Conservation (phyloP, 2,888 invertebrate species). For the Hypercompe scribonia region DNA sequence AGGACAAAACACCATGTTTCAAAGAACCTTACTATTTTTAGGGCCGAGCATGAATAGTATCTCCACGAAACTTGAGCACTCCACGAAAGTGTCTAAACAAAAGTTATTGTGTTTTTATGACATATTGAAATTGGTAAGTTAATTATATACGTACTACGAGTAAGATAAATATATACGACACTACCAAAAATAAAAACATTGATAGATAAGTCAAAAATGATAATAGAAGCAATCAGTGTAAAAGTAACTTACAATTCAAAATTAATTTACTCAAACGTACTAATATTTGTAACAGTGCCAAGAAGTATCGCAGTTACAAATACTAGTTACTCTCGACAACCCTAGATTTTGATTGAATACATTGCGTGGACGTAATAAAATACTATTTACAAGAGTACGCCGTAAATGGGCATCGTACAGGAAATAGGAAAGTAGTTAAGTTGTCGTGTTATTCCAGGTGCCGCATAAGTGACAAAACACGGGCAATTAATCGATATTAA, state of each 20-base stretch:
- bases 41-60: too few relatives aligned
- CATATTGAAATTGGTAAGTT: not conserved
- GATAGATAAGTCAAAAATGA: too few relatives aligned
- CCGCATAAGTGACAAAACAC: slow-evolving; percentile 6
- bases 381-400: slow-evolving; percentile 39
- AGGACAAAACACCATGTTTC: too few relatives aligned
- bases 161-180: too few relatives aligned
- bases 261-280: not conserved
- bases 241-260: not conserved
- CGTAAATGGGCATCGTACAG: slow-evolving; percentile 37
- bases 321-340: slow-evolving; percentile 26
- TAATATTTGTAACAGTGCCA: not conserved
- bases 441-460: slow-evolving; percentile 26
- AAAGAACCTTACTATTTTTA: too few relatives aligned
- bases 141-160: too few relatives aligned
- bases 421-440: slow-evolving; percentile 39
- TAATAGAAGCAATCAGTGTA: too few relatives aligned
- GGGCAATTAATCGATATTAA: slow-evolving; percentile 3
- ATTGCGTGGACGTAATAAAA: slow-evolving; percentile 48
- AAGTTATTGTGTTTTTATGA: not conserved
- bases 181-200: too few relatives aligned
- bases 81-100: not conserved
- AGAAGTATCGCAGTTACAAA: not conserved
- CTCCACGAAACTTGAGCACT: too few relatives aligned
- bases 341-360: slow-evolving; percentile 48